Evolutionary conservation across 2,797 vertebrate genomes (phyloP), one percentile per base, ranked within the genome.

Genomic region (Lophius americanus): DNA sequence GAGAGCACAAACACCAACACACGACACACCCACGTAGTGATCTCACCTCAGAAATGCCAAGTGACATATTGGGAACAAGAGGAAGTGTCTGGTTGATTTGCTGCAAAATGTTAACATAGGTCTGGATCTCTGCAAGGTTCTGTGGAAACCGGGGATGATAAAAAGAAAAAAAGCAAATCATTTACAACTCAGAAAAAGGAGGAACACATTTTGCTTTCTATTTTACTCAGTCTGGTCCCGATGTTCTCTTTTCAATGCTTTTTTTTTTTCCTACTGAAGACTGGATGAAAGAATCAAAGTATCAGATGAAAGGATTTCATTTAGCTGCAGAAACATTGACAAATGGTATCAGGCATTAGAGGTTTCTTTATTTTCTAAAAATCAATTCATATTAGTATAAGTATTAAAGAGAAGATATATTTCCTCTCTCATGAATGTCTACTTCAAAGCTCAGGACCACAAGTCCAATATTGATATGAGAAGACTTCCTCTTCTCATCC

Each of bases 81-180:
- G 94, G 93, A 39, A 94, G 90, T 6, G 94, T 94, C 86, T 98
- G 95, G 82, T 95, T 95, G 84, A 98, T 96, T 91, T 98, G 96
- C 70, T 98, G 94, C 71, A 98, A 91, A 86, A 98, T 95, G 82
- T 89, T 95, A 35, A 98, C 90, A 0, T 98, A 99, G 48, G 96
- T 97, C 91, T 98, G 95, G 86, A 98, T 96, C 94, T 98, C 97
- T 76, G 96, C 94, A 7, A 99, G 94, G 70, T 98, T 96, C 98
- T 99, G 90, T 75, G 10, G 14, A 39, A 23, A 23, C 23, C 23
- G 57, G 36, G 48, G 52, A 78, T 53, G 39, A 80, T 23, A 23
- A 23, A 23, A 23, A 23, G 2, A 23, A 23, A 23, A 23, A 2
- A 23, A 23, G 23, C 23, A 23, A 23, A 23, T 23, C 23, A 23